phyloP scores from a whole-genome alignment of 2,888 invertebrate genomes.

The Macrosoma leucophasiata region DNA sequence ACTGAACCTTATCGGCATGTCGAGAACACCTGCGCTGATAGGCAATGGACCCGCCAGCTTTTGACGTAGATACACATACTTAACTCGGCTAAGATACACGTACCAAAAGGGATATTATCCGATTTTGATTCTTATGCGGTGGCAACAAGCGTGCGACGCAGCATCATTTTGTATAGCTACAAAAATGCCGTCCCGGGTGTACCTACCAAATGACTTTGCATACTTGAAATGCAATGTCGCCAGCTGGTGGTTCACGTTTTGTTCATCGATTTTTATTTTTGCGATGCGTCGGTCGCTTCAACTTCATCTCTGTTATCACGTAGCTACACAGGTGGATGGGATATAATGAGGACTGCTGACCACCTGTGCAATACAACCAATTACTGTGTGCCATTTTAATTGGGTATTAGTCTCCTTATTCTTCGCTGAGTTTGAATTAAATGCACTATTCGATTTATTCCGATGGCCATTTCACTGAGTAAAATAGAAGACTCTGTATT shows the following conservation, averaged over 20 bases:
- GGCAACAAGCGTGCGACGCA: conserved; percentile 12
- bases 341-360: too few relatives aligned
- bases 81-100: conserved; percentile 14
- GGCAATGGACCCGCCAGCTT: conserved; percentile 18
- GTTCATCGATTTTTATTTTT: conserved; percentile 43
- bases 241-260: conserved; percentile 45
- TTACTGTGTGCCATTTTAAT: too few relatives aligned
- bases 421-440: too few relatives aligned
- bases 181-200: conserved; percentile 16
- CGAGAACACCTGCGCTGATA: conserved; percentile 27
- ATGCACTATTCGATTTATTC: too few relatives aligned
- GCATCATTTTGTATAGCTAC: conserved; percentile 16
- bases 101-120: conserved; percentile 16
- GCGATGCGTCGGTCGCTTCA: too few relatives aligned
- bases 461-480: too few relatives aligned
- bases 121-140: conserved; percentile 22
- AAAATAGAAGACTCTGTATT: too few relatives aligned
- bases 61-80: conserved; percentile 2
- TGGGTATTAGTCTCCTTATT: too few relatives aligned
- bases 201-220: conserved; percentile 39
- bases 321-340: too few relatives aligned
- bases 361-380: too few relatives aligned
- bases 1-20: conserved; percentile 16
- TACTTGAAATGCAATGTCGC: conserved; percentile 46
- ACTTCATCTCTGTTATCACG: too few relatives aligned